phyloP scores from a whole-genome alignment of 1,140 invertebrate genomes.

The Drosophila bocqueti region DNA sequence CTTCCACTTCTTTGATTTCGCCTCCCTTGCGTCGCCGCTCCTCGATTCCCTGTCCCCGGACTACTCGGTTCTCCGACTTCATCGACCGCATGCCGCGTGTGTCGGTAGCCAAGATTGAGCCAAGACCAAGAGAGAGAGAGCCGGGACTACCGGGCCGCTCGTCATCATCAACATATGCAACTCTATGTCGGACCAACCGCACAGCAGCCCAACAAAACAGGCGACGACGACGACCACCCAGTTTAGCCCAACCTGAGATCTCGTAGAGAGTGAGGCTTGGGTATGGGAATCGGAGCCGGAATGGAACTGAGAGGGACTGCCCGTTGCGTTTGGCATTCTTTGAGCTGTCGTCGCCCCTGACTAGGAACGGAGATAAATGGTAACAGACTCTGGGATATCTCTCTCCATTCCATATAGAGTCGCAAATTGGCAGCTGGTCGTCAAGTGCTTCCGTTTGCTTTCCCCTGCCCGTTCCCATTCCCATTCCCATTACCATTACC shows the following conservation, averaged over 20 bases:
- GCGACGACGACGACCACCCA: constrained; percentile 54
- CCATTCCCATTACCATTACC: neutral
- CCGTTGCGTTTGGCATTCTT: constrained; percentile 80
- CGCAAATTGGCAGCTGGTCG: constrained; percentile 80
- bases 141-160: constrained; percentile 32
- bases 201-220: constrained; percentile 80
- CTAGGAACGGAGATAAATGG: constrained; percentile 70
- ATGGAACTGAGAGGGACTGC: constrained; percentile 52
- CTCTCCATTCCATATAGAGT: constrained; percentile 38
- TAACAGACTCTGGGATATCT: constrained; percentile 43
- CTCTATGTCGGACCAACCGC: constrained; percentile 76
- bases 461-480: constrained; percentile 9
- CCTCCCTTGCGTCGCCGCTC: constrained; percentile 22
- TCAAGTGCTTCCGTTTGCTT: constrained; percentile 78
- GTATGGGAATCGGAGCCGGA: constrained; percentile 20
- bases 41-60: neutral
- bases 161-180: constrained; percentile 77
- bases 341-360: constrained; percentile 75
- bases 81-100: constrained; percentile 77
- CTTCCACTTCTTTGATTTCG: constrained; percentile 66
- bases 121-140: constrained; percentile 9
- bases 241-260: constrained; percentile 40
- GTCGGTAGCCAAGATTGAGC: constrained; percentile 70
- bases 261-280: constrained; percentile 16
- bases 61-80: constrained; percentile 7